phyloP scores from a whole-genome alignment of 2,797 vertebrate species.

The Coregonus sp. region DNA sequence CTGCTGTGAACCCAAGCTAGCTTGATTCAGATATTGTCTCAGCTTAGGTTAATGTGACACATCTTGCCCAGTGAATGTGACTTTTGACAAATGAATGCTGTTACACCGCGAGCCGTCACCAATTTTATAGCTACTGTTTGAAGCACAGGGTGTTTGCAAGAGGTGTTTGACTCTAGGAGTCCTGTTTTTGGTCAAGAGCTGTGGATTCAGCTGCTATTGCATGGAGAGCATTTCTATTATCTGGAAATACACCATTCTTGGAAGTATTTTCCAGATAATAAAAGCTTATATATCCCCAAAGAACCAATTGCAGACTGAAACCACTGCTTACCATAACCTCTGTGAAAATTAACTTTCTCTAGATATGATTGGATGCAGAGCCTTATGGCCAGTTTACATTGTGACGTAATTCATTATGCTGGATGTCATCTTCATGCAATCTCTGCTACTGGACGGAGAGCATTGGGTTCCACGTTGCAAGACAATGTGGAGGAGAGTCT shows the following conservation, averaged over 20 bases:
- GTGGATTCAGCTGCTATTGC: constrained; percentile 1
- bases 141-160: constrained; percentile 36
- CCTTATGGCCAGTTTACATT: too few relatives aligned
- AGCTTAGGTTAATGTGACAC: constrained; percentile 66
- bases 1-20: constrained; percentile 48
- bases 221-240: constrained; percentile 8
- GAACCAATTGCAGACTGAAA: too few relatives aligned
- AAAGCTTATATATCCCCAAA: background rate
- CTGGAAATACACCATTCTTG: constrained; percentile 7
- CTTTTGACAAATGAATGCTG: constrained; percentile 71
- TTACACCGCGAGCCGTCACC: constrained; percentile 55
- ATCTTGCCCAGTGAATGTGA: constrained; percentile 62
- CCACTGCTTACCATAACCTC: background rate
- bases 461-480: too few relatives aligned
- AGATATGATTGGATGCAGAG: background rate
- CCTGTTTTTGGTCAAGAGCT: constrained; percentile 4
- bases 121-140: constrained; percentile 45
- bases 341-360: background rate
- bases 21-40: constrained; percentile 56
- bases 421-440: too few relatives aligned
- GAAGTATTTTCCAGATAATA: constrained; percentile 5
- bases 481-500: too few relatives aligned
- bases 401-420: too few relatives aligned
- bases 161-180: background rate
- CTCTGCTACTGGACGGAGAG: too few relatives aligned